Evolutionary conservation across 2,797 vertebrate genomes (phyloP), one percentile per base, ranked within the genome.

Genomic region (Squalus acanthias): DNA sequence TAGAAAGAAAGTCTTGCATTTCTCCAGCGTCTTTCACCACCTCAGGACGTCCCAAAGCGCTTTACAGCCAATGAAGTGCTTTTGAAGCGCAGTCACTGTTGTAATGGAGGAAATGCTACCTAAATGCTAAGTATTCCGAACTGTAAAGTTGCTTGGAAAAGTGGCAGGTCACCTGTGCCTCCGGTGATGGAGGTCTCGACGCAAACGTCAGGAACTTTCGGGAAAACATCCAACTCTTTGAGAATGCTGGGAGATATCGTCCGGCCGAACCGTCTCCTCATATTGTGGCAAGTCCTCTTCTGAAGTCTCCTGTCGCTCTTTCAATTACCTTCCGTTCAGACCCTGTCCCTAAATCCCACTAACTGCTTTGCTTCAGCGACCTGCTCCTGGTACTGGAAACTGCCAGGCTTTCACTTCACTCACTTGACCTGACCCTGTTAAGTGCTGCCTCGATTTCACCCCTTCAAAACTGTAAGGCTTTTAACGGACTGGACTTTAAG

Each of bases 221-320:
- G 91, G 46, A 96, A 96, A 46, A n/a, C 88, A 65, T 96, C 96
- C 65, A 96, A 63, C 69, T 95, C 69, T 63, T 76, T 91, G 74
- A 96, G 39, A 22, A 39, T 50, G 33, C 96, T 94, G n/a, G 91
- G 29, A 33, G 96, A 70, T 15, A 70, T 60, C 39, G 57, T 96
- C 39, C 39, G 9, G 92, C 33, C 57, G 26, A 96, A 63, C 15
- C 96, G n/a, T 10, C 96, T 96, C 91, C 88, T 96, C 96, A 67
- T 89, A 2, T 67, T 69, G 8, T 22, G 20, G 29, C 33, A 39
- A 10, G 89, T 92, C 60, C 15, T 92, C 60, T n/a, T 39, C 89
- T 39, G 29, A 65, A 92, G 60, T 57, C 89, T 92, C 1, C 13
- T 91, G 57, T 92, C 12, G 15, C 15, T 15, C 39, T 85, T 85